Conservation (phyloP, 2,797 vertebrate genomes). For the Pipistrellus pipistrellus region DNA sequence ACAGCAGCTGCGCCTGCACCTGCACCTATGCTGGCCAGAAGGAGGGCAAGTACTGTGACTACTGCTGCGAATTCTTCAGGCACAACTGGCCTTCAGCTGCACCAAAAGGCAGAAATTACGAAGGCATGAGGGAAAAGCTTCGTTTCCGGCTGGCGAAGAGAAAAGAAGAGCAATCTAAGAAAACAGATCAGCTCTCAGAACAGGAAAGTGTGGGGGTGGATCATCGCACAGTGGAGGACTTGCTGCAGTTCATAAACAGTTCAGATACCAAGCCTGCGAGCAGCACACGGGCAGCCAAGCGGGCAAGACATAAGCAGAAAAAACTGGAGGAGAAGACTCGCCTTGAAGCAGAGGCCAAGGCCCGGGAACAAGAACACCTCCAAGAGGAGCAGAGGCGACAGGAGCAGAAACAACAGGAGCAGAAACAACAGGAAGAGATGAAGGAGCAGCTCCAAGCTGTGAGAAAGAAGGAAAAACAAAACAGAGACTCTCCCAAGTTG, state of each 20-base stretch:
- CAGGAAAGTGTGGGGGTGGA: neutral
- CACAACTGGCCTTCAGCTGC: neutral
- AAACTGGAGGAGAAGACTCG: slow-evolving; percentile 98
- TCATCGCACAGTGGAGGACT: neutral
- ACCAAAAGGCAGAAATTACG: neutral
- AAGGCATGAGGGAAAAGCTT: neutral
- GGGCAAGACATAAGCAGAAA: slow-evolving; percentile 97
- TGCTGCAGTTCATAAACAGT: neutral
- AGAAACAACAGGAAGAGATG: slow-evolving; percentile 84
- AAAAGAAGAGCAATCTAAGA: neutral
- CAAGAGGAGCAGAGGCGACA: slow-evolving; percentile 91
- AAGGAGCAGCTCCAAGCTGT: slow-evolving; percentile 91
- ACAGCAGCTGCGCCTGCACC: neutral
- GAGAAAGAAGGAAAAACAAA: slow-evolving; percentile 96
- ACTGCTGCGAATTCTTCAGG: neutral
- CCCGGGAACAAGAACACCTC: slow-evolving; percentile 92
- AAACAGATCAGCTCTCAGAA: neutral
- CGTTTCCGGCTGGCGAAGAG: neutral
- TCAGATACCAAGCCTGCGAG: slow-evolving; percentile 94
- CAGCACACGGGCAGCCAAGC: slow-evolving; percentile 97
- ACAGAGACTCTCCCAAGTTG: slow-evolving; percentile 87
- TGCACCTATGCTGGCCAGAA: neutral
- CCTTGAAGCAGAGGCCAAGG: slow-evolving; percentile 94
- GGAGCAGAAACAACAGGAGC: slow-evolving; percentile 87
- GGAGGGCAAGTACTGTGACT: neutral